Evolutionary conservation across 64 coral and sea anemone genomes (phyloP), one percentile per base, ranked within the genome.

Genomic region (Porites lutea): DNA sequence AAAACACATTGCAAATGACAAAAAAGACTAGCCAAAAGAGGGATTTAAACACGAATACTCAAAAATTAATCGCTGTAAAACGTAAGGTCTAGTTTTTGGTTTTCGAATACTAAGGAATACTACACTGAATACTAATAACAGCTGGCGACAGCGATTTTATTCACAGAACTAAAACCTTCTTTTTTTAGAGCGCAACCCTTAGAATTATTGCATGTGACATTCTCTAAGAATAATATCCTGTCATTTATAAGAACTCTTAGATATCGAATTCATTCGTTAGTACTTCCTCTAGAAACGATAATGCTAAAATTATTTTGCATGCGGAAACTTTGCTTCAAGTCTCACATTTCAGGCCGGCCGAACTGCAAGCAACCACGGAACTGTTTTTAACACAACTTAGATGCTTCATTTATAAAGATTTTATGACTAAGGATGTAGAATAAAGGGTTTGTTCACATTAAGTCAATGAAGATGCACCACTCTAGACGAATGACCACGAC

Each of bases 261-360:
- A 52, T 48, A 76, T 8, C 45, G 48, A 76, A 48, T 51, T 76
- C 48, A 51, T 76, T 19, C 2, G 16, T 19, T 76, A 5, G 15
- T 18, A 52, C 62, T 84, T 84, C 81, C 81, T 69, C 19, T 37
- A 37, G 27, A 37, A 37, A 37, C 27, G 27, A 37, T 37, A 37
- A 37, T 37, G 27, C 27, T 37, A 37, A 37, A 37, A 37, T 0
- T 19, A 5, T 7, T 46, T 9, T 5, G 67, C n/a, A 68, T 68
- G 81, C 81, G 81, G 81, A 84, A 84, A 61, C 64, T 67, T 6
- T 18, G 23, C 18, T 8, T 15, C 27, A 37, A 44, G 43, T 83
- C 59, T 48, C 59, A 48, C 59, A 52, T 60, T 61, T 80, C 78
- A 9, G 4, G 54, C 54, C 54, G 54, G 12, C 54, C 54, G 12